Percentiles rank a stretch among this genome's conserved stretches.
phyloP scores from a whole-genome alignment of 2,797 vertebrate genomes.

The Oophaga sylvatica region DNA sequence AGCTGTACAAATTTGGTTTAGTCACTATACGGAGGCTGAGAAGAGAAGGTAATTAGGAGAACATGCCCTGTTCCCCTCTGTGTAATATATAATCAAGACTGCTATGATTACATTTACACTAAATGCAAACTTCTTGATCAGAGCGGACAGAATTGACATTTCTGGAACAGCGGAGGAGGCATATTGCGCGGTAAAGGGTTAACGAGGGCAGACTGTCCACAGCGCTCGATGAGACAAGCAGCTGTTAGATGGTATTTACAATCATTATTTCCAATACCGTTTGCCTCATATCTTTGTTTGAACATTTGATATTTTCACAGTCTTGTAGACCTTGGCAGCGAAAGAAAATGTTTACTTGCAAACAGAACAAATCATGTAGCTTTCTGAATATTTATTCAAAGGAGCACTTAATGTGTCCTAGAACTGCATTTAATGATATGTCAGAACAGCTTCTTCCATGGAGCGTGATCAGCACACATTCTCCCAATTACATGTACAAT shows the following conservation, averaged over 20 bases:
- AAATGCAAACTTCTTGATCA: neutral
- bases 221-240: constrained; percentile 23
- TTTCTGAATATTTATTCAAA: constrained; percentile 59
- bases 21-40: neutral
- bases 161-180: neutral
- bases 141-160: constrained; percentile 23
- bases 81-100: constrained; percentile 15
- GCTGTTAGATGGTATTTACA: constrained; percentile 51
- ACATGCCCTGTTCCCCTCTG: neutral
- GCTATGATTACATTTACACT: constrained; percentile 18
- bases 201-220: constrained; percentile 16
- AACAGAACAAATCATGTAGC: constrained; percentile 56
- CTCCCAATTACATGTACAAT: constrained; percentile 18
- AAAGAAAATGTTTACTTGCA: constrained; percentile 54
- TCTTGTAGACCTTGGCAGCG: constrained; percentile 55
- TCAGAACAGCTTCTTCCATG: constrained; percentile 11
- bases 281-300: constrained; percentile 62
- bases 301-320: constrained; percentile 61
- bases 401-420: constrained; percentile 44
- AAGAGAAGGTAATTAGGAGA: constrained; percentile 2
- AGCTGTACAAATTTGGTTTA: neutral
- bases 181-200: neutral
- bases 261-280: constrained; percentile 59
- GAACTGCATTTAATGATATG: constrained; percentile 54
- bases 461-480: neutral